Conservation (phyloP, 2,888 invertebrate genomes). For the Watsonalla cultraria region DNA sequence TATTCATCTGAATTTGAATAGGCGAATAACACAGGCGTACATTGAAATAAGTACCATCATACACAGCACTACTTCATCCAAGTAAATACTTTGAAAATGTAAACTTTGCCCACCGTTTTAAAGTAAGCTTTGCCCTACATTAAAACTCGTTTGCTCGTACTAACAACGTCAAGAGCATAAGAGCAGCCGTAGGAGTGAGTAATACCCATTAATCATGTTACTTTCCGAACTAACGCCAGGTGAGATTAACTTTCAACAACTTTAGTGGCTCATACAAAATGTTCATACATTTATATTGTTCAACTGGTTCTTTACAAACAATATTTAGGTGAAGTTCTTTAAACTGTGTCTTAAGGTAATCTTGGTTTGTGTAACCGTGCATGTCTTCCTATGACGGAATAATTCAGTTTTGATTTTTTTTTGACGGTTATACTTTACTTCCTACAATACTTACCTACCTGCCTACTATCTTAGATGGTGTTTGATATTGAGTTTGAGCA, state of each 20-base stretch:
- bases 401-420: constrained; percentile 34
- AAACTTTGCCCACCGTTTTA: not conserved
- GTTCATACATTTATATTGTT: not conserved
- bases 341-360: constrained; percentile 6
- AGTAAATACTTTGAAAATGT: not conserved
- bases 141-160: constrained; percentile 16
- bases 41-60: too few species aligned
- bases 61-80: too few species aligned
- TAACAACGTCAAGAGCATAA: constrained; percentile 38
- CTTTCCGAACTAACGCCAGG: constrained; percentile 52
- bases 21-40: too few species aligned
- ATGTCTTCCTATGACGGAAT: constrained; percentile 37
- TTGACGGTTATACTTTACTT: too few species aligned
- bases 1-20: too few species aligned
- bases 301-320: not conserved
- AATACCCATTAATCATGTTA: constrained; percentile 56
- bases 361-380: constrained; percentile 18
- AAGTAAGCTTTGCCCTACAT: not conserved
- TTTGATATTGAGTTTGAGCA: too few species aligned
- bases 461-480: too few species aligned
- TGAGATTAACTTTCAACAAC: constrained; percentile 45
- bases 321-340: not conserved
- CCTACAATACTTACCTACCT: too few species aligned
- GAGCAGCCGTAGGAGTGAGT: constrained; percentile 30
- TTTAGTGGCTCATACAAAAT: constrained; percentile 27